Conservation (phyloP, 2,888 invertebrate species). For the Colostygia pectinataria region DNA sequence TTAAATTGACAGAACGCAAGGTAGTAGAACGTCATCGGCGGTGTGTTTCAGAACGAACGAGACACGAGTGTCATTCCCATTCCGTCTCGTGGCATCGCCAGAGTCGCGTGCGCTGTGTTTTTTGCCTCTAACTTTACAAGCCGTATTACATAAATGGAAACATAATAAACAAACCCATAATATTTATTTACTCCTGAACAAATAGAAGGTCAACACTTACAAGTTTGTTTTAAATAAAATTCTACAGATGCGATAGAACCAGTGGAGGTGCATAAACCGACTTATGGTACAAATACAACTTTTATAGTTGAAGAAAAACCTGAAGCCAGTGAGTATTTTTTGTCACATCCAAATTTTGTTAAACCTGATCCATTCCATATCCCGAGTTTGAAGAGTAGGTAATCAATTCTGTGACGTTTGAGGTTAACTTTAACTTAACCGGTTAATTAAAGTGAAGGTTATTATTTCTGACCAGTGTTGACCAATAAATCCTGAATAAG, state of each 20-base stretch:
- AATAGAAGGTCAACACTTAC: conserved; percentile 37
- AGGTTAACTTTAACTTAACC: conserved; percentile 36
- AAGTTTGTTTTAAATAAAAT: conserved; percentile 70
- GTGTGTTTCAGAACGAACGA: conserved; percentile 42
- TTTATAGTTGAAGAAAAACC: conserved; percentile 69
- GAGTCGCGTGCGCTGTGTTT: conserved; percentile 46
- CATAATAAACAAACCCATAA: conserved; percentile 41
- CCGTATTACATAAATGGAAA: conserved; percentile 37
- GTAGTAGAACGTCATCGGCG: conserved; percentile 59
- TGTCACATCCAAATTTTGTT: conserved; percentile 52
- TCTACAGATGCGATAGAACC: conserved; percentile 76
- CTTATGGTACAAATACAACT: conserved; percentile 68
- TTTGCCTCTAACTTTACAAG: conserved; percentile 33
- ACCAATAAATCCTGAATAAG: conserved; percentile 22
- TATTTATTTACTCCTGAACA: conserved; percentile 32
- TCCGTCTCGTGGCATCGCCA: conserved; percentile 57
- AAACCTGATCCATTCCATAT: conserved; percentile 46
- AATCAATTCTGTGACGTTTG: conserved; percentile 61
- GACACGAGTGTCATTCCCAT: too few relatives aligned
- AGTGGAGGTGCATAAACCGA: conserved; percentile 74
- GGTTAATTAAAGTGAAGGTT: conserved; percentile 57
- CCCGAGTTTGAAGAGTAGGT: conserved; percentile 38
- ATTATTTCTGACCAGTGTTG: conserved; percentile 29
- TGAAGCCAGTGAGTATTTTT: conserved; percentile 76
- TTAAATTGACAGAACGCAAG: conserved; percentile 64